A percentile compares a stretch with the other conserved stretches of the same genome.
These are phyloP conservation scores for Cylindroiulus punctatus DNA, from an alignment of 2,888 invertebrate species.

Conservation along the genomic window DNA sequence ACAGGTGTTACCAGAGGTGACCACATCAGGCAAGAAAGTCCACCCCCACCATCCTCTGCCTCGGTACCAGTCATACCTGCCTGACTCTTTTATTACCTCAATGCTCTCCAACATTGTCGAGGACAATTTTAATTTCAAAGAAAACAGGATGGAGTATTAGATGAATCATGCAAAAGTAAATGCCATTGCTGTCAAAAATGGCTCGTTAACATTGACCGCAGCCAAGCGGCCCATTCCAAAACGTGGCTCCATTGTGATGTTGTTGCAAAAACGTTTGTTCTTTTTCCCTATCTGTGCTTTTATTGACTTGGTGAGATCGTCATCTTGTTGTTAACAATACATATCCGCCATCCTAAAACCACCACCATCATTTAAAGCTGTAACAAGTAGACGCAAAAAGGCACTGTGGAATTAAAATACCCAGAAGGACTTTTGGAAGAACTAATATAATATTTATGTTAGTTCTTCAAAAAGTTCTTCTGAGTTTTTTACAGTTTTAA, in stretches of 20 bases:
- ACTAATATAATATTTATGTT: too few relatives aligned
- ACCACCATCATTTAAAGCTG: too few relatives aligned
- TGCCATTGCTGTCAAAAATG: neutral
- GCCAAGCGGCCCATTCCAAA: neutral
- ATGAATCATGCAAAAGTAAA: slow-evolving; percentile 11
- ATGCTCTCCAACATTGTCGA: neutral
- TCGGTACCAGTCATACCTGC: slow-evolving; percentile 1
- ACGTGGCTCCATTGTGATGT: neutral
- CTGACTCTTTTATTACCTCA: slow-evolving; percentile 17
- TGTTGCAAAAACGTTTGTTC: neutral
- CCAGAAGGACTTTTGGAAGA: too few relatives aligned
- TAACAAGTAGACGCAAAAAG: too few relatives aligned
- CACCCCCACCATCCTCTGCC: slow-evolving; percentile 16
- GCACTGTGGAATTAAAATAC: too few relatives aligned
- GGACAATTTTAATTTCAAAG: slow-evolving; percentile 5
- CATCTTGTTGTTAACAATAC: neutral
- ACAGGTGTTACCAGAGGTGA: slow-evolving; percentile 28
- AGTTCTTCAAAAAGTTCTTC: too few relatives aligned
- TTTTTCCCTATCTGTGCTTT: neutral
- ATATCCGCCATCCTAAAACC: too few relatives aligned
- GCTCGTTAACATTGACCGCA: neutral
- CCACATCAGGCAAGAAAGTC: neutral
- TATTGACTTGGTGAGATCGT: neutral
- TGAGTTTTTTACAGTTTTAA: too few relatives aligned
- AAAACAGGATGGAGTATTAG: slow-evolving; percentile 36